A percentile compares a stretch with the other conserved stretches of the same genome.
phyloP scores from a whole-genome alignment of 2,888 invertebrate genomes.

The Harpalus rubripes region DNA sequence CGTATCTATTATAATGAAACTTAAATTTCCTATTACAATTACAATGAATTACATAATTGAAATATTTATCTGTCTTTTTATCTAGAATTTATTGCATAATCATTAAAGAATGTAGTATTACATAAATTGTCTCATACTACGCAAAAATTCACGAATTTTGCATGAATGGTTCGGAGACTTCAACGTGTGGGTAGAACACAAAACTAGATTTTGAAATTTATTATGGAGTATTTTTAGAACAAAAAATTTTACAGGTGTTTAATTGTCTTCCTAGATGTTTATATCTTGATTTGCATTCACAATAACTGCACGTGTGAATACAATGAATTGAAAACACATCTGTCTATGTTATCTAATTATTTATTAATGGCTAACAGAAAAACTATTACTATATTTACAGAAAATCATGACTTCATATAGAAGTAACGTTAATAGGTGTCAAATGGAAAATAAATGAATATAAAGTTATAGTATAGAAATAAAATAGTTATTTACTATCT shows the following conservation, averaged over 20 bases:
- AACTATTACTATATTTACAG: background rate
- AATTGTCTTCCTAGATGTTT: constrained; percentile 22
- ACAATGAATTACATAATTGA: background rate
- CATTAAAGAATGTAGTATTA: background rate
- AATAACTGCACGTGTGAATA: constrained; percentile 40
- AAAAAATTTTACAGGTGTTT: constrained; percentile 46
- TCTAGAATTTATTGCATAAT: background rate
- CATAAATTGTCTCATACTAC: background rate
- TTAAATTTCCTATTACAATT: no score
- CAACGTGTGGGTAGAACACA: constrained; percentile 38
- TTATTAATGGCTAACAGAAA: background rate
- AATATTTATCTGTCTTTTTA: background rate
- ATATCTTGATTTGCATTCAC: constrained; percentile 20
- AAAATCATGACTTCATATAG: background rate
- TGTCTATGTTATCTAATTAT: background rate
- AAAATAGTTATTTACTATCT: no score
- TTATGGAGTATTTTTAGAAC: constrained; percentile 13
- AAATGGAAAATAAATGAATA: no score
- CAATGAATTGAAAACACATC: background rate
- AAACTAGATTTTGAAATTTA: constrained; percentile 46
- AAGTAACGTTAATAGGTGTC: background rate
- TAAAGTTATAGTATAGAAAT: no score
- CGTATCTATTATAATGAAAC: no score
- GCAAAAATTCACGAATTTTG: background rate
- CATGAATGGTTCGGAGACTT: constrained; percentile 19